Percentiles rank a stretch among this genome's conserved stretches.
Evolutionary conservation across 2,888 invertebrate species (phyloP).

Genomic region (Gisinianus flammeolus): DNA sequence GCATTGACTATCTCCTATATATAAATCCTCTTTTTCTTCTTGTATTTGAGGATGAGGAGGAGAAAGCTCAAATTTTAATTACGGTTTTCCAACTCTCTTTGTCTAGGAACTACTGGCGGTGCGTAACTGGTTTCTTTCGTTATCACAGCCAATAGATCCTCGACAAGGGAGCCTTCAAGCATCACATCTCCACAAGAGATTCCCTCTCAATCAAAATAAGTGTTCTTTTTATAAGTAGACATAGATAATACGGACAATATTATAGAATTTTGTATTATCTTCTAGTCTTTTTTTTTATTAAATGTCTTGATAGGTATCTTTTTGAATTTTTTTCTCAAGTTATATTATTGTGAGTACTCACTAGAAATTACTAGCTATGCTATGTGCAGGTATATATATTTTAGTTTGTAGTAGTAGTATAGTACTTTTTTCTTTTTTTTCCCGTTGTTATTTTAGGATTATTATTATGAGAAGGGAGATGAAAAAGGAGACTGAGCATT

Average conservation of each 20-base stretch:
- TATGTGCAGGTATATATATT: no score
- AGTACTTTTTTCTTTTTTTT: not conserved
- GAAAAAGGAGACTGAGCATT: slow-evolving; percentile 49
- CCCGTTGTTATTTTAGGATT: not conserved
- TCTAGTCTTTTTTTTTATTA: no score
- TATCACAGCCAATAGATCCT: slow-evolving; percentile 60
- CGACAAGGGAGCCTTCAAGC: slow-evolving; percentile 57
- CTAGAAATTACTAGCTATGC: no score
- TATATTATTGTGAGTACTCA: no score
- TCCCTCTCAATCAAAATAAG: no score
- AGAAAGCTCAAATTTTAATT: not conserved
- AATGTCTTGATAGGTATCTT: no score
- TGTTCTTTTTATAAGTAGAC: no score
- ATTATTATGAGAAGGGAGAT: not conserved
- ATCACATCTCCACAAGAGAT: no score
- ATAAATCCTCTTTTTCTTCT: not conserved
- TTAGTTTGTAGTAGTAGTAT: not conserved
- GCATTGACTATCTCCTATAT: not conserved
- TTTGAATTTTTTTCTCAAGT: no score
- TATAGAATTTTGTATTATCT: no score
- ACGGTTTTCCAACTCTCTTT: slow-evolving; percentile 52
- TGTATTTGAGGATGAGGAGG: not conserved
- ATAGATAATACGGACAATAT: no score
- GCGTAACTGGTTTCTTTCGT: slow-evolving; percentile 56
- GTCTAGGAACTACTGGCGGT: slow-evolving; percentile 59